A percentile compares a stretch with the other conserved stretches of the same genome.
Evolutionary conservation across 2,113 vertebrate genomes (phyloP).

Genomic region (Apodemus sylvaticus): DNA sequence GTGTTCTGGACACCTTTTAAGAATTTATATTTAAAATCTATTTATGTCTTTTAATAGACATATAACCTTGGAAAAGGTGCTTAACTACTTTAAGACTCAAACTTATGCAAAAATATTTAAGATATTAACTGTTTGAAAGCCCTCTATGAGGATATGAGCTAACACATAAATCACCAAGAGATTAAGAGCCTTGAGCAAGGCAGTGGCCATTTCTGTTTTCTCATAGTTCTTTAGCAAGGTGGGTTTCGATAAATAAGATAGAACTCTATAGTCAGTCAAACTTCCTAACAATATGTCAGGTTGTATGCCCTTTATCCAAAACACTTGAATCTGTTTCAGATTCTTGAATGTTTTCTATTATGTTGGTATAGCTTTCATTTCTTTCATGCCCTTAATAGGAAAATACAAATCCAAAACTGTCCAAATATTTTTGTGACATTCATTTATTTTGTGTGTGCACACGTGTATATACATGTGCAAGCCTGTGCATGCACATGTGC

Average conservation of each 20-base stretch:
- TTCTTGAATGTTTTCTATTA: neutral
- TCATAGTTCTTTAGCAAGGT: neutral
- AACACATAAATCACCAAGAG: neutral
- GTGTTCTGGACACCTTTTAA: slow-evolving; percentile 27
- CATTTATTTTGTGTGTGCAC: neutral
- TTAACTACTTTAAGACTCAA: neutral
- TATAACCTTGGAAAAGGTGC: neutral
- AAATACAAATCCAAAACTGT: neutral
- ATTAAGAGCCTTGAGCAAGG: neutral
- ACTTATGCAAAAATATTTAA: slow-evolving; percentile 12
- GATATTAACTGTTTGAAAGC: neutral
- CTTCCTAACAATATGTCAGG: neutral
- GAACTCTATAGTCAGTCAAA: neutral
- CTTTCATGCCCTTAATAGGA: neutral
- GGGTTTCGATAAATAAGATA: neutral
- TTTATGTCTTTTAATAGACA: neutral
- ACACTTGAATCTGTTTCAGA: neutral
- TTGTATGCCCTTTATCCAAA: neutral
- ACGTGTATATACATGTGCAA: neutral
- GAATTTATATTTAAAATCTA: slow-evolving; percentile 22
- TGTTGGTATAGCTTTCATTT: neutral
- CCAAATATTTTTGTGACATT: neutral
- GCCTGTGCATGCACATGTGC: neutral
- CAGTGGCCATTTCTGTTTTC: neutral
- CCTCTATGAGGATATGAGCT: neutral